Evolutionary conservation across 2,888 invertebrate genomes (phyloP).

Genomic region (Junonia oenone): DNA sequence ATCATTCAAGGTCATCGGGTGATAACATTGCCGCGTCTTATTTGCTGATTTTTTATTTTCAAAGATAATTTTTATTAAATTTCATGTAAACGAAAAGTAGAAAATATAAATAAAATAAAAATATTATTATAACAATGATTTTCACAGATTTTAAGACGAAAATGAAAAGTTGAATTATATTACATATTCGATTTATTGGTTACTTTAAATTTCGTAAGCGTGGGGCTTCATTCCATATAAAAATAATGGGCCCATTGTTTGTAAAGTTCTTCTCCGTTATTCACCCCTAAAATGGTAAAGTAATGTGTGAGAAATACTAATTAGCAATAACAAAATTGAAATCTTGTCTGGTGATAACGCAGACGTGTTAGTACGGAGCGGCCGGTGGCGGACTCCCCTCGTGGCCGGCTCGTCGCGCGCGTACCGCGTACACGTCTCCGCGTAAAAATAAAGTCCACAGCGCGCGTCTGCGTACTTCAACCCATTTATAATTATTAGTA

Average conservation of each 20-base stretch:
- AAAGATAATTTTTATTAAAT: neutral
- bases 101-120: too few species aligned
- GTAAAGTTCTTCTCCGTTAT: conserved; percentile 62
- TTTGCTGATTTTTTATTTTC: conserved; percentile 19
- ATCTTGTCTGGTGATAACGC: conserved; percentile 62
- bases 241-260: conserved; percentile 54
- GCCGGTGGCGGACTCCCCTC: conserved; percentile 58
- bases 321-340: conserved; percentile 62
- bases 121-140: too few species aligned
- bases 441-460: conserved; percentile 77
- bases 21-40: conserved; percentile 24
- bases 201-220: conserved; percentile 42
- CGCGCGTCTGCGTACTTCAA: conserved; percentile 73
- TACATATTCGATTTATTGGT: neutral
- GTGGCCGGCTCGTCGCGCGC: conserved; percentile 57
- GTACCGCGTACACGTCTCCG: conserved; percentile 71
- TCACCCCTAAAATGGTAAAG: conserved; percentile 58
- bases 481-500: conserved; percentile 79
- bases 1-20: conserved; percentile 23
- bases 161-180: too few species aligned
- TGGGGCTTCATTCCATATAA: conserved; percentile 45
- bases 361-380: conserved; percentile 49
- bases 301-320: conserved; percentile 69
- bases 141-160: too few species aligned
- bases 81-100: too few species aligned